These are phyloP conservation scores for Epizoanthus rinbou DNA, from an alignment of 92 coral and sea anemone species.

Conservation along the genomic window DNA sequence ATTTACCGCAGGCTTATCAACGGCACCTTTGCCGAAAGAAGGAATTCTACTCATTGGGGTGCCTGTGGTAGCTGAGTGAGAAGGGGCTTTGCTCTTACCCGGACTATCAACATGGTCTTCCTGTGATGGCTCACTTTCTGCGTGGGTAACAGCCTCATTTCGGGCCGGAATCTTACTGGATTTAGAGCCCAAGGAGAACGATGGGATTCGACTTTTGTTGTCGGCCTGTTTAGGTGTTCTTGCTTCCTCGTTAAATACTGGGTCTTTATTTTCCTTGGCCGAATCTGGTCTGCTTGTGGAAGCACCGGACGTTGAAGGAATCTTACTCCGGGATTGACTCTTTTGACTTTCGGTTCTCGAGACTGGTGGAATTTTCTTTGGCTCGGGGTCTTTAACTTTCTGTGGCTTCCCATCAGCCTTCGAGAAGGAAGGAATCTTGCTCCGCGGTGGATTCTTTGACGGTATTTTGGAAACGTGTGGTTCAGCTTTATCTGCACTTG, in stretches of 20 bases:
- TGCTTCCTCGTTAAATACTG: slow-evolving; percentile 31
- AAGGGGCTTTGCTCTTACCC: slow-evolving; percentile 14
- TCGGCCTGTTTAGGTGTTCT: slow-evolving; percentile 40
- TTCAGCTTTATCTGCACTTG: slow-evolving; percentile 50
- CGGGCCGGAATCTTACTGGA: slow-evolving; percentile 36
- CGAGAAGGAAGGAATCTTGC: slow-evolving; percentile 79
- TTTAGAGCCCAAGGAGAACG: slow-evolving; percentile 35
- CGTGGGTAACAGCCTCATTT: slow-evolving; percentile 7
- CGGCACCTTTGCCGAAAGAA: slow-evolving; percentile 61
- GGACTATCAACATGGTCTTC: slow-evolving; percentile 31
- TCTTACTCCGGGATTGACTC: slow-evolving; percentile 57
- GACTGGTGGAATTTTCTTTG: slow-evolving; percentile 65
- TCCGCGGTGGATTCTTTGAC: slow-evolving; percentile 73
- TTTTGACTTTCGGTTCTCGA: slow-evolving; percentile 50
- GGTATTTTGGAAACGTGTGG: slow-evolving; percentile 72
- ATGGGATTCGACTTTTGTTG: slow-evolving; percentile 41
- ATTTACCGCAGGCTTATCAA: slow-evolving; percentile 42
- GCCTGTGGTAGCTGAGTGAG: background rate
- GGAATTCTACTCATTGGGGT: slow-evolving; percentile 72
- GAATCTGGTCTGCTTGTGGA: slow-evolving; percentile 68
- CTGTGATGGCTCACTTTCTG: background rate
- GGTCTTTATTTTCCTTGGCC: slow-evolving; percentile 88
- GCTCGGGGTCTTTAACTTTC: slow-evolving; percentile 47
- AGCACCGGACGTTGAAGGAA: slow-evolving; percentile 50
- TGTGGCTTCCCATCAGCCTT: slow-evolving; percentile 63